Evolutionary conservation across 2,113 vertebrate genomes (phyloP).

Genomic region (Motacilla alba): DNA sequence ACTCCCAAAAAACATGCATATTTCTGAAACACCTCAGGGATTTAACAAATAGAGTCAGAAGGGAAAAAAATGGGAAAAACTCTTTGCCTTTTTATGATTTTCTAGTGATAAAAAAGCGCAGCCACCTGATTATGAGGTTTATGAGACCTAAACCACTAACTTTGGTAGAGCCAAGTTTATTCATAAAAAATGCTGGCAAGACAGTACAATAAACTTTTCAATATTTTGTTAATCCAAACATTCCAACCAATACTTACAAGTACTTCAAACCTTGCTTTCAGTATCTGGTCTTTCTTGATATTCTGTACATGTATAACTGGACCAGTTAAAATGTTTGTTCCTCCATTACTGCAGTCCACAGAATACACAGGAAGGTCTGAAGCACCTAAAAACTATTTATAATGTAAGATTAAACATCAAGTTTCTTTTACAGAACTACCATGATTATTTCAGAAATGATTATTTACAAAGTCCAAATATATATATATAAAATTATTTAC

Average conservation of each 20-base stretch:
- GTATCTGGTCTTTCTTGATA: constrained; percentile 73
- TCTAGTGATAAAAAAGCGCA: background rate
- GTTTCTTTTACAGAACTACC: background rate
- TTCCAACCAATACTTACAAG: constrained; percentile 77
- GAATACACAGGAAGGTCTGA: constrained; percentile 70
- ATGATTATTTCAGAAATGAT: background rate
- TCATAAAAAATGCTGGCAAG: background rate
- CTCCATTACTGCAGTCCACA: constrained; percentile 85
- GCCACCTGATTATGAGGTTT: background rate
- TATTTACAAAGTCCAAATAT: background rate
- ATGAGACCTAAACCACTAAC: background rate
- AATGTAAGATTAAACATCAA: background rate
- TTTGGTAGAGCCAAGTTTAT: background rate
- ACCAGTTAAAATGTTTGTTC: constrained; percentile 80
- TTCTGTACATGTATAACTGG: constrained; percentile 81
- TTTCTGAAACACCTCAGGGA: background rate
- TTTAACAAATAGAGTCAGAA: background rate
- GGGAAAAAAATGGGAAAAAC: background rate
- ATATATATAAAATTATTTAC: background rate
- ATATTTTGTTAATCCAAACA: background rate
- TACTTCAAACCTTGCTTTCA: constrained; percentile 83
- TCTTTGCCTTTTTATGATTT: background rate
- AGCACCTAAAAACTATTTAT: constrained; percentile 77
- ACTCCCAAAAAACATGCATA: background rate
- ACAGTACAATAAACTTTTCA: background rate